Base-by-base conservation (phyloP, 2,888 invertebrate genomes). In the Anthophora plumipes region DNA sequence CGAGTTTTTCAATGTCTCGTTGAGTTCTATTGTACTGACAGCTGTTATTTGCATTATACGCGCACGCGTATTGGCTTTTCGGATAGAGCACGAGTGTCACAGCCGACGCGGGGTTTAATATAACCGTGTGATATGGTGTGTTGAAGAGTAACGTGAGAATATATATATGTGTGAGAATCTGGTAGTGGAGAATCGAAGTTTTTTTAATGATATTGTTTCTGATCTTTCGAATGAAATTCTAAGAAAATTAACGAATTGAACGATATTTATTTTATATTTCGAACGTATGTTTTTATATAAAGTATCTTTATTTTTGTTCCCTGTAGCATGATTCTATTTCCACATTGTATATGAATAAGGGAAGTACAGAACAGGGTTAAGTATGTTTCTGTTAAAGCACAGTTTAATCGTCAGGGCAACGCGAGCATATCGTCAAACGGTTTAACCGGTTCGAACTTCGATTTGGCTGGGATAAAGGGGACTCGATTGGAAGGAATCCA, bases 391-490 rank as follows among this genome's bases (percentile, higher is more conserved):
- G 12, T n/a, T 37, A 11, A 37, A 9, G 31, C n/a, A 57, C 6
- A 11, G n/a, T n/a, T n/a, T 6, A n/a, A 57, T 57, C 11, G 37
- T 5, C 57, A 37, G 64, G 11, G 48, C 12, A n/a, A 39, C 64
- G 5, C 4, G 37, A 22, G 39, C 12, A 31, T 39, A 59, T 41
- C 67, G 11, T 17, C 9, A 14, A 39, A 37, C 37, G 31, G 20
- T 61, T 43, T 25, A 9, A 11, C 48, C 55, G 66, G 50, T 39
- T 61, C 12, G 63, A 20, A 52, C 31, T 43, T 67, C 50, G 61
- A 77, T 73, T 73, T 41, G 46, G 0, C 48, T 12, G n/a, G 64
- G 39, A 60, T 50, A 71, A 81, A 72, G 66, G 72, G 41, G 39
- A 63, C 46, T 41, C 46, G 14, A 25, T 64, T 11, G 43, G 12